Conservation (phyloP, 2,888 invertebrate species). For the Epicampocera succincta region DNA sequence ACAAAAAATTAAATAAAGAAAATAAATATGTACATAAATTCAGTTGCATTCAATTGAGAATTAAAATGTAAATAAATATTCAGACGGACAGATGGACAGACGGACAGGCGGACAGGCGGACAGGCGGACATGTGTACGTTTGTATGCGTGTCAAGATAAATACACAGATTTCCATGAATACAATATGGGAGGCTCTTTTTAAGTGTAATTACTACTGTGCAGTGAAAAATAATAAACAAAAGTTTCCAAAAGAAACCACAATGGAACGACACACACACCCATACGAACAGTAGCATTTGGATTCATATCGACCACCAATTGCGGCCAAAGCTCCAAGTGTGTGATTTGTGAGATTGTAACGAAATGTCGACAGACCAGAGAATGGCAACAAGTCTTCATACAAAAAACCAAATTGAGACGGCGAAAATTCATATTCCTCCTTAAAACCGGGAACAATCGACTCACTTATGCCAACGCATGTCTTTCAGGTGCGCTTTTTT, state of each 20-base stretch:
- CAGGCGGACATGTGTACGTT: neutral
- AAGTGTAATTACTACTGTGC: constrained; percentile 37
- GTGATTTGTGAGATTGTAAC: constrained; percentile 8
- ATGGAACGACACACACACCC: constrained; percentile 17
- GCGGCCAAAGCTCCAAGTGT: constrained; percentile 47
- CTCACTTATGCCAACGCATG: too few species aligned
- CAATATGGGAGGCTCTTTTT: neutral
- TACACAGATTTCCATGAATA: neutral
- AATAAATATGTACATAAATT: constrained; percentile 23
- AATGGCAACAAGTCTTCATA: too few species aligned
- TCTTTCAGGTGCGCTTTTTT: too few species aligned
- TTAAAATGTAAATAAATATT: constrained; percentile 62
- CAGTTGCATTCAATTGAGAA: constrained; percentile 63
- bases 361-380: neutral
- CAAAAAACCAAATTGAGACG: too few species aligned
- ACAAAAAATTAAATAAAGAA: constrained; percentile 26
- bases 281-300: constrained; percentile 7
- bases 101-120: neutral
- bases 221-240: constrained; percentile 39
- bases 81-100: constrained; percentile 1
- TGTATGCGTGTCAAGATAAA: neutral
- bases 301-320: constrained; percentile 57
- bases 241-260: constrained; percentile 48
- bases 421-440: too few species aligned
- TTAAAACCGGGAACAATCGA: too few species aligned